Percentiles rank a stretch among this genome's conserved stretches.
These are phyloP conservation scores for Eueides isabella DNA, from an alignment of 1,140 invertebrate genomes.

Conservation along the genomic window DNA sequence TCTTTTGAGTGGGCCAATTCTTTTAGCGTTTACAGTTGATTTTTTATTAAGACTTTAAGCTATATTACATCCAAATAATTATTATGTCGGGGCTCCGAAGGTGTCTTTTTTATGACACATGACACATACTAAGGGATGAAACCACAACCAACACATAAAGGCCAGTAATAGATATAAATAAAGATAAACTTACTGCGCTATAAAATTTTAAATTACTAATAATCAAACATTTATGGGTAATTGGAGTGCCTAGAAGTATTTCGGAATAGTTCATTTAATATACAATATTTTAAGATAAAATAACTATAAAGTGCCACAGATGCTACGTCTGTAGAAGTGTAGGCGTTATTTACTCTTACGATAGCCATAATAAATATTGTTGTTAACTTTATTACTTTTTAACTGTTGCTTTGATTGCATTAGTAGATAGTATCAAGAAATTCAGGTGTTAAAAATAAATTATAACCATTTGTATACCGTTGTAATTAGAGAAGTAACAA, in stretches of 20 bases:
- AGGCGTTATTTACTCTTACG: neutral
- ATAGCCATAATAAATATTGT: neutral
- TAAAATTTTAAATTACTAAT: neutral
- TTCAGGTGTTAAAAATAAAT: neutral
- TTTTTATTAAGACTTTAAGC: no score
- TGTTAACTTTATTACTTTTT: conserved; percentile 8
- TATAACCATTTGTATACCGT: neutral
- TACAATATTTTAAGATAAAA: conserved; percentile 13
- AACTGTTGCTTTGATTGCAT: conserved; percentile 12
- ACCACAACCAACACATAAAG: no score
- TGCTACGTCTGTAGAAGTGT: neutral
- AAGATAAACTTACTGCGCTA: neutral
- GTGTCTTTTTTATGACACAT: no score
- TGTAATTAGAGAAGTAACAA: neutral
- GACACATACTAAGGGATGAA: no score
- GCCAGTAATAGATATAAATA: neutral
- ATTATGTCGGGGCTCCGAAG: no score
- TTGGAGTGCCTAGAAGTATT: neutral
- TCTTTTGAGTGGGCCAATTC: no score
- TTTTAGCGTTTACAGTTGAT: no score
- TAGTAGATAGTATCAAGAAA: neutral
- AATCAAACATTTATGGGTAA: neutral
- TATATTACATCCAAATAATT: no score
- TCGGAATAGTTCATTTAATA: neutral
- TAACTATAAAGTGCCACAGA: neutral